phyloP scores from a whole-genome alignment of 2,113 vertebrate genomes.

The Xiphophorus maculatus region DNA sequence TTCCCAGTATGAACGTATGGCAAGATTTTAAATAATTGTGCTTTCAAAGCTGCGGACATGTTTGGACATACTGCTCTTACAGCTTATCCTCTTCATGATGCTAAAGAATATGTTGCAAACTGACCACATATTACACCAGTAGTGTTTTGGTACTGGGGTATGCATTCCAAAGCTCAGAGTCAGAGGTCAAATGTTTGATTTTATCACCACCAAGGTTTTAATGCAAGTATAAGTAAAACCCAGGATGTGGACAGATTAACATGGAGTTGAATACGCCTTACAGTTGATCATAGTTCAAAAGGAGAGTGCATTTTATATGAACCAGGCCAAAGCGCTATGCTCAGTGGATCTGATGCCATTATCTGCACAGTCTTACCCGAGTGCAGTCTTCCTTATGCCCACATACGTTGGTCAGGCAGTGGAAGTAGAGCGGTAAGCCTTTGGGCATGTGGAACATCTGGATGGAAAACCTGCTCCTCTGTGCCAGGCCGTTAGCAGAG shows the following conservation, averaged over 20 bases:
- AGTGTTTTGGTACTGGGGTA: too few species aligned
- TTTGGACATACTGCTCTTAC: not conserved
- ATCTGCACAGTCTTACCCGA: conserved; percentile 48
- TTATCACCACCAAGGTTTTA: not conserved
- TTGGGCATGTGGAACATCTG: conserved; percentile 76
- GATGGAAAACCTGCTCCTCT: conserved; percentile 67
- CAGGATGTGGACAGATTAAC: not conserved
- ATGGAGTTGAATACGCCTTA: not conserved
- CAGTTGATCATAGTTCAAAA: too few species aligned
- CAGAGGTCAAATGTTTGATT: too few species aligned
- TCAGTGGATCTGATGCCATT: too few species aligned
- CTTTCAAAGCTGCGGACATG: not conserved
- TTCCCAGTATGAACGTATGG: not conserved
- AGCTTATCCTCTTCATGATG: not conserved
- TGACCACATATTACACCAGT: too few species aligned
- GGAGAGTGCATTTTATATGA: not conserved
- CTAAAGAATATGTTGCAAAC: not conserved
- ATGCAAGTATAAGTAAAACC: not conserved
- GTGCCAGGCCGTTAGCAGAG: conserved; percentile 57
- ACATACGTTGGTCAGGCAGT: conserved; percentile 74
- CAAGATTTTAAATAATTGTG: too few species aligned
- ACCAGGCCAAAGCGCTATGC: not conserved
- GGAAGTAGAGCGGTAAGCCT: conserved; percentile 65
- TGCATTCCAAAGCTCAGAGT: too few species aligned
- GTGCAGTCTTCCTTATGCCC: conserved; percentile 58